Evolutionary conservation across 1,140 invertebrate species (phyloP), one percentile per base, ranked within the genome.

Genomic region (Drosophila guanche): DNA sequence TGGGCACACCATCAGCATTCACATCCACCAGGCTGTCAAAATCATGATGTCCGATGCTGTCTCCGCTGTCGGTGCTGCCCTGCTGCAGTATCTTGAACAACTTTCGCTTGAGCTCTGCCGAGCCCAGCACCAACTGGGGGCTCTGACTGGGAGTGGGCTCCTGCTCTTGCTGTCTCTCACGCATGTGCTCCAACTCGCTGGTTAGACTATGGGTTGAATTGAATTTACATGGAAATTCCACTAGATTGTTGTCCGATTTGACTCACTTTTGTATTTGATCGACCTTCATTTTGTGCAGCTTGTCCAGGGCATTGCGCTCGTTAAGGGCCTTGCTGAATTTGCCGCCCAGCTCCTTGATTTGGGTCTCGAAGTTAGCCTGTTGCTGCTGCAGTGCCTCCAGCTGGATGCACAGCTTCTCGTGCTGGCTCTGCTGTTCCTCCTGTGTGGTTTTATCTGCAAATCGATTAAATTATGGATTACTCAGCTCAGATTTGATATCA

Each of bases 251-350:
- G 25, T n/a, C 3, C 0, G 12, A 8, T 22, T 23, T 6, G 4
- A 27, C 66, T 65, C 53, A 90, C 90, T 69, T 72, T 27, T 78
- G 61, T 42, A 91, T 90, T 50, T 90, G 84, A 56, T 91, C 90
- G 4, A 85, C 76, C 33, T 91, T 91, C 89, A 91, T 89, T 76
- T 90, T 90, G 60, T 90, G 89, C 37, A 90, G 53, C 41, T 91
- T 91, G 50, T 91, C 90, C 45, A 90, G 41, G 0, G 90, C 90
- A 23, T 89, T 90, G 14, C 90, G 69, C 61, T 91, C 90, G 45
- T 79, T 90, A 1, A 75, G 61, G 2, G 69, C 69, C 48, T 90
- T 91, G 27, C 58, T 77, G 4, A 85, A 78, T 48, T 90, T 90
- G 3, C 52, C 8, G 12, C 70, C 72, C 0, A 91, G 48, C 5